These are phyloP conservation scores for Elysia chlorotica DNA, from an alignment of 1,140 invertebrate species.

Conservation along the genomic window DNA sequence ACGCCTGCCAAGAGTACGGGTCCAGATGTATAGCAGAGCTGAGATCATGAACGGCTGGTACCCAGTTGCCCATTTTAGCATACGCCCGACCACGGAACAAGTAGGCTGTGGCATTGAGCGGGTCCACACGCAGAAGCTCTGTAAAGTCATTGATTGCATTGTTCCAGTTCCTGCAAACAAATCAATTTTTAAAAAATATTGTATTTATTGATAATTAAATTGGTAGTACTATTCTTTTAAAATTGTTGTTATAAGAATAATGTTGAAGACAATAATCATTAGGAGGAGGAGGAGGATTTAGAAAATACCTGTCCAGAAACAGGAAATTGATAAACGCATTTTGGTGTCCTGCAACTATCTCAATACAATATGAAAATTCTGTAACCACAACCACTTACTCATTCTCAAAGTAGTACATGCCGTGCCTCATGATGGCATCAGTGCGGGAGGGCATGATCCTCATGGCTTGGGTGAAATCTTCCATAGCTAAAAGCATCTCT, in stretches of 20 bases:
- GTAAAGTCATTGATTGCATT: constrained; percentile 60
- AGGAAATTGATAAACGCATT: too few relatives aligned
- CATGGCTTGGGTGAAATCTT: constrained; percentile 55
- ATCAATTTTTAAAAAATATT: neutral
- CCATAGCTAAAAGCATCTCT: constrained; percentile 57
- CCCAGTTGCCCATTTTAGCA: constrained; percentile 52
- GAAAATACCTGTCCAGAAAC: too few relatives aligned
- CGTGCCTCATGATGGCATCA: constrained; percentile 61
- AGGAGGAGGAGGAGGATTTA: too few relatives aligned
- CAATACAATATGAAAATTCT: too few relatives aligned
- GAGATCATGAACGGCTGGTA: constrained; percentile 53
- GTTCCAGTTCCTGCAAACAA: constrained; percentile 48
- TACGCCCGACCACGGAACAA: constrained; percentile 53
- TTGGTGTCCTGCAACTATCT: too few relatives aligned
- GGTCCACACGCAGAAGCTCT: constrained; percentile 55
- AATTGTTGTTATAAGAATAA: too few relatives aligned
- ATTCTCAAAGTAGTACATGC: constrained; percentile 59
- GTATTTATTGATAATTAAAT: too few relatives aligned
- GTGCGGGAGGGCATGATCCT: constrained; percentile 54
- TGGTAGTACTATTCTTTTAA: too few relatives aligned
- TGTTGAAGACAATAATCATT: too few relatives aligned
- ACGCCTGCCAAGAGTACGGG: constrained; percentile 49
- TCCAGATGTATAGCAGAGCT: constrained; percentile 54
- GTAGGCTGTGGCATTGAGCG: constrained; percentile 49
- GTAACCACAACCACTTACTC: too few relatives aligned